These are phyloP conservation scores for Polyommatus iphigenia DNA, from an alignment of 2,888 invertebrate genomes.

Conservation along the genomic window DNA sequence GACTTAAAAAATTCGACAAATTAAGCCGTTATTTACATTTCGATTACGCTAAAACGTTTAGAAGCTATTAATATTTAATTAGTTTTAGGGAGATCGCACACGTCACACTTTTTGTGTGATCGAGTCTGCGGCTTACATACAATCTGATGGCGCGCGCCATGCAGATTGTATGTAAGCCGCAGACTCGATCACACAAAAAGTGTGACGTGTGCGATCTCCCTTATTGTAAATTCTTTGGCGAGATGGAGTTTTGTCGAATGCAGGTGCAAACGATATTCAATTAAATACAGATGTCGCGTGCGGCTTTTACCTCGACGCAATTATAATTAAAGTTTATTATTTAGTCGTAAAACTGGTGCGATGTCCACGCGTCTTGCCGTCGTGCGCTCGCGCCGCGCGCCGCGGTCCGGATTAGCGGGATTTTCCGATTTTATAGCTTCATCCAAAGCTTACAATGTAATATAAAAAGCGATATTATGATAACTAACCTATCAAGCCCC, in stretches of 20 bases:
- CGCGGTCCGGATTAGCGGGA: constrained; percentile 58
- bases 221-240: constrained; percentile 58
- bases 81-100: no score
- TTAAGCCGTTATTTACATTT: constrained; percentile 19
- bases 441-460: constrained; percentile 41
- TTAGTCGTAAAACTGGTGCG: constrained; percentile 71
- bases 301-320: constrained; percentile 70
- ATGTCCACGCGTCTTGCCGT: constrained; percentile 59
- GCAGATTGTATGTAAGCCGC: no score
- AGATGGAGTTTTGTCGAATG: constrained; percentile 59
- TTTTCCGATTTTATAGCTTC: constrained; percentile 60
- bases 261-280: constrained; percentile 74
- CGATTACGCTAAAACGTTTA: constrained; percentile 42
- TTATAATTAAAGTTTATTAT: constrained; percentile 78
- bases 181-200: no score
- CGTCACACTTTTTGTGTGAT: no score
- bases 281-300: constrained; percentile 79
- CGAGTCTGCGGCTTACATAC: no score
- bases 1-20: constrained; percentile 38
- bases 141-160: no score
- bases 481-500: not conserved
- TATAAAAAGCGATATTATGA: constrained; percentile 1
- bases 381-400: constrained; percentile 41
- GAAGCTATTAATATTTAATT: constrained; percentile 65
- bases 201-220: no score